Conservation (phyloP, 2,113 vertebrate genomes). For the Podarcis cretensis region DNA sequence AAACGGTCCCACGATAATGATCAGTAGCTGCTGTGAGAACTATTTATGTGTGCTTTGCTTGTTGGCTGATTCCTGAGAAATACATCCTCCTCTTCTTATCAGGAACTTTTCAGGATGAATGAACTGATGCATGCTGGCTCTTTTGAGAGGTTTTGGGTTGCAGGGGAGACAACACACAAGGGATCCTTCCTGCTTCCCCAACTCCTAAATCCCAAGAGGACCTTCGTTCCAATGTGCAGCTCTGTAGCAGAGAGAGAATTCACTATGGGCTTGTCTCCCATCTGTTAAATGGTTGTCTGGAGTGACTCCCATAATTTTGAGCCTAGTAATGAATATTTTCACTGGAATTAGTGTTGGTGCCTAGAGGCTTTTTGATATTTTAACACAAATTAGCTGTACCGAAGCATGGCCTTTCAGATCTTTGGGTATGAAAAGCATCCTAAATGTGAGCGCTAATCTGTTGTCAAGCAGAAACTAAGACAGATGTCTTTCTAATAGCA, state of each 20-base stretch:
- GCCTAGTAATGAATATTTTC: slow-evolving; percentile 19
- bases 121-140: background rate
- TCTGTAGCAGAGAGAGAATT: background rate
- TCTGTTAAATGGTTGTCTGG: slow-evolving; percentile 20
- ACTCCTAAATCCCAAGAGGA: background rate
- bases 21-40: accelerated
- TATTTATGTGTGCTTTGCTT: accelerated
- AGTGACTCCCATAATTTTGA: background rate
- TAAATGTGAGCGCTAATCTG: slow-evolving; percentile 5
- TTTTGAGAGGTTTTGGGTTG: background rate
- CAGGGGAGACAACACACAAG: background rate
- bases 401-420: slow-evolving; percentile 10
- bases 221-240: background rate
- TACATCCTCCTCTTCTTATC: background rate
- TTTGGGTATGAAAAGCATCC: background rate
- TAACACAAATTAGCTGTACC: background rate
- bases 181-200: background rate
- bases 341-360: slow-evolving; percentile 5
- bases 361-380: slow-evolving; percentile 17
- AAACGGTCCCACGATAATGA: background rate
- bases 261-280: background rate
- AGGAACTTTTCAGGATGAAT: background rate
- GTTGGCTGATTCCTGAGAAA: background rate
- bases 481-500: background rate
- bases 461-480: slow-evolving; percentile 1